Conservation (phyloP, 2,888 invertebrate species). For the Euzetes globulus region DNA sequence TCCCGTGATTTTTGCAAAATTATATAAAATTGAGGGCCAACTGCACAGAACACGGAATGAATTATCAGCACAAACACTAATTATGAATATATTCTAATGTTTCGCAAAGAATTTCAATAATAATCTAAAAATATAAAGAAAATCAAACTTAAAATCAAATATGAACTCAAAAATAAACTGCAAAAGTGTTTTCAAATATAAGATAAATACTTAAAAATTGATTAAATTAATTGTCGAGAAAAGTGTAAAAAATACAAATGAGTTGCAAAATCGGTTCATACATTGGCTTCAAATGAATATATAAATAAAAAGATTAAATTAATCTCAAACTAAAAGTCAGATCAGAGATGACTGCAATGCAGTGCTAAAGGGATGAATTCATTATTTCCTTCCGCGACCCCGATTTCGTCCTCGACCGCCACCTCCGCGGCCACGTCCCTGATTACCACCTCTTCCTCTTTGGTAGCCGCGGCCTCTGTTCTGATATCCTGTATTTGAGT, state of each 20-base stretch:
- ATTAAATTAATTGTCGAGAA: neutral
- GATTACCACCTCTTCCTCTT: neutral
- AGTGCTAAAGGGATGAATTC: neutral
- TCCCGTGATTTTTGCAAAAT: no score
- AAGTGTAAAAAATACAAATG: neutral
- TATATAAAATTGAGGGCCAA: no score
- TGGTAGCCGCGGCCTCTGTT: neutral
- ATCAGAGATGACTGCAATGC: neutral
- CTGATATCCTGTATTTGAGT: neutral
- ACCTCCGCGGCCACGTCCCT: conserved; percentile 17
- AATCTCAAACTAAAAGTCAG: neutral
- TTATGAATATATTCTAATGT: neutral
- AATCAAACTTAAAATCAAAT: neutral
- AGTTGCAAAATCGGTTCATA: neutral
- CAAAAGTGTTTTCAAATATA: neutral
- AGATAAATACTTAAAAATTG: neutral
- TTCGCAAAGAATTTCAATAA: neutral
- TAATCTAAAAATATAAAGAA: neutral
- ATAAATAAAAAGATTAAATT: neutral
- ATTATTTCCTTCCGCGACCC: conserved; percentile 20
- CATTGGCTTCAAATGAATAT: neutral
- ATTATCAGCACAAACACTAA: neutral
- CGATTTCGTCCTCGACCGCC: conserved; percentile 19
- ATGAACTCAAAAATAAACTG: neutral
- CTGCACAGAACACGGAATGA: neutral